Evolutionary conservation across 2,888 invertebrate genomes (phyloP).

Genomic region (Timandra comae): DNA sequence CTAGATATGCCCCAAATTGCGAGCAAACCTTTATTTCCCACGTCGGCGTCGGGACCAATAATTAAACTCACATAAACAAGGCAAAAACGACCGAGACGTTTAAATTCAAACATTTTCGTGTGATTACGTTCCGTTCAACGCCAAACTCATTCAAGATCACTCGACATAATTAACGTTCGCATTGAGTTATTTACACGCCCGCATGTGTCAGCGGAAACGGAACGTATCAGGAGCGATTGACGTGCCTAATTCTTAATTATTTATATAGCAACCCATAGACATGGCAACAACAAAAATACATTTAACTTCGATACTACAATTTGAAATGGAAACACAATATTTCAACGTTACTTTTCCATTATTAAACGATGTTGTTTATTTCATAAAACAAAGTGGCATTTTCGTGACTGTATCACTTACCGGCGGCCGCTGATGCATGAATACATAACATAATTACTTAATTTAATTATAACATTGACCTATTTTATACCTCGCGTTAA

Average conservation of each 20-base stretch:
- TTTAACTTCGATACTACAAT: conserved; percentile 1
- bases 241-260: conserved; percentile 31
- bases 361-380: conserved; percentile 30
- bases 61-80: conserved; percentile 14
- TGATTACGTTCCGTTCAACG: conserved; percentile 51
- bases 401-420: conserved; percentile 54
- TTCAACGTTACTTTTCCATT: conserved; percentile 13
- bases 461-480: conserved; percentile 19
- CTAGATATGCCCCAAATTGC: too few relatives aligned
- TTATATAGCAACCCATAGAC: conserved; percentile 14
- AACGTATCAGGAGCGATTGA: conserved; percentile 42
- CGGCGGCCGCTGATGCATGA: conserved; percentile 29
- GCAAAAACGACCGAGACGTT: conserved; percentile 26
- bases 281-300: conserved; percentile 5
- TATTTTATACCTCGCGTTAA: conserved; percentile 6
- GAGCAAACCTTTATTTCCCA: too few relatives aligned
- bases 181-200: conserved; percentile 71
- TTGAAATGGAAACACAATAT: background rate
- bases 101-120: conserved; percentile 45
- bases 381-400: conserved; percentile 34
- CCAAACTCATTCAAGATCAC: conserved; percentile 58
- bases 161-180: conserved; percentile 65
- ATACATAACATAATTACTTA: conserved; percentile 22
- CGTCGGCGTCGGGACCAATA: conserved; percentile 2
- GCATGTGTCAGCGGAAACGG: conserved; percentile 57